Evolutionary conservation across 2,797 vertebrate species (phyloP).

Genomic region (Lepidocolaptes lacrymiger): DNA sequence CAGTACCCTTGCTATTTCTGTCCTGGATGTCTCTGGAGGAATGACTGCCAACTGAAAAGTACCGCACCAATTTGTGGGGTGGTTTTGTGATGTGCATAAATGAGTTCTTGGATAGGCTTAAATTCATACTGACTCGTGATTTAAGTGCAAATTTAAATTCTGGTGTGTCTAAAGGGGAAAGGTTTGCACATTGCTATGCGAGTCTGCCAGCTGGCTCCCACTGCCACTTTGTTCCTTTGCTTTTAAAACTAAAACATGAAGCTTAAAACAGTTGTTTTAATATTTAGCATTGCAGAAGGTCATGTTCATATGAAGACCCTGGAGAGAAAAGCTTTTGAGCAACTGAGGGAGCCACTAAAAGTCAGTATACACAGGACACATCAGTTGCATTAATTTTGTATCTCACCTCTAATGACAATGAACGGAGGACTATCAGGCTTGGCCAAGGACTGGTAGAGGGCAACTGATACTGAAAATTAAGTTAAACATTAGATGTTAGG

Average conservation of each 20-base stretch:
- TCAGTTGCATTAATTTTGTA: neutral
- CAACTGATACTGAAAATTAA: neutral
- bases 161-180: conserved; percentile 32
- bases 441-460: neutral
- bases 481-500: neutral
- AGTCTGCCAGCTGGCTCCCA: conserved; percentile 45
- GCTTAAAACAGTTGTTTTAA: conserved; percentile 37
- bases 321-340: conserved; percentile 1
- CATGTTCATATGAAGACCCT: neutral
- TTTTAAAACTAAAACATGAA: conserved; percentile 12
- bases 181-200: neutral
- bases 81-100: conserved; percentile 50
- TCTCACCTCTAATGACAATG: neutral
- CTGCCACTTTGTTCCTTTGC: neutral
- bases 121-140: conserved; percentile 41
- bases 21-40: conserved; percentile 48
- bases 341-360: neutral
- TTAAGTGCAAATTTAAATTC: conserved; percentile 43
- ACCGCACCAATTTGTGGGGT: conserved; percentile 21
- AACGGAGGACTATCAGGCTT: neutral
- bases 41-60: conserved; percentile 50
- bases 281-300: conserved; percentile 16
- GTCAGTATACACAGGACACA: neutral
- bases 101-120: conserved; percentile 54
- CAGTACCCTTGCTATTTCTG: conserved; percentile 53